Evolutionary conservation across 2,888 invertebrate species (phyloP).

Genomic region (Steinernema carpocapsae): DNA sequence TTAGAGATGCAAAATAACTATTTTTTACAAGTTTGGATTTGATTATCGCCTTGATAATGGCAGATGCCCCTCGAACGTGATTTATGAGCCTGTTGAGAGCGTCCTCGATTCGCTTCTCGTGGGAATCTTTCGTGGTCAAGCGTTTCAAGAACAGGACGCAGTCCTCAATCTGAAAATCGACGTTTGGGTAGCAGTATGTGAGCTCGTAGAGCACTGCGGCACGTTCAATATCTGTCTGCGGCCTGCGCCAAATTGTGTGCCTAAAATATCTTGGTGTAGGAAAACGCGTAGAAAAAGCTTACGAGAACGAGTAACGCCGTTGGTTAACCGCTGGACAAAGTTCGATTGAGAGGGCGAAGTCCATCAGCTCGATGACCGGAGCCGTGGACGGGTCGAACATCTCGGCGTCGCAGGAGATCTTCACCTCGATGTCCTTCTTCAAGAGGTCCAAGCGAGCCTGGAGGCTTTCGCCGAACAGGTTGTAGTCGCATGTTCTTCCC

Average conservation of each 20-base stretch:
- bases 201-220: constrained; percentile 13
- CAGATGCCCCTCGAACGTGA: neutral
- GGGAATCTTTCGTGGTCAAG: neutral
- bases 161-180: neutral
- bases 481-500: constrained; percentile 8
- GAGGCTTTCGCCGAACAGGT: constrained; percentile 4
- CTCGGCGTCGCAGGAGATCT: constrained; percentile 12
- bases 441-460: neutral
- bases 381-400: constrained; percentile 17
- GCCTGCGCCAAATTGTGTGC: constrained; percentile 2
- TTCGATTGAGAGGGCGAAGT: constrained; percentile 15
- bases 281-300: neutral
- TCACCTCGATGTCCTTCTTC: constrained; percentile 21
- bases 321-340: neutral
- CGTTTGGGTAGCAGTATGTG: constrained; percentile 14
- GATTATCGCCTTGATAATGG: constrained; percentile 8
- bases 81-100: neutral
- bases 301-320: neutral
- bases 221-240: neutral
- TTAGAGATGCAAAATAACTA: neutral
- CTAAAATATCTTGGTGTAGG: neutral
- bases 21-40: neutral
- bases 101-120: constrained; percentile 7
- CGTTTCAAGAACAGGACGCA: constrained; percentile 4
- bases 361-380: neutral